These are phyloP conservation scores for Clupea harengus DNA, from an alignment of 2,113 vertebrate genomes.

Conservation along the genomic window DNA sequence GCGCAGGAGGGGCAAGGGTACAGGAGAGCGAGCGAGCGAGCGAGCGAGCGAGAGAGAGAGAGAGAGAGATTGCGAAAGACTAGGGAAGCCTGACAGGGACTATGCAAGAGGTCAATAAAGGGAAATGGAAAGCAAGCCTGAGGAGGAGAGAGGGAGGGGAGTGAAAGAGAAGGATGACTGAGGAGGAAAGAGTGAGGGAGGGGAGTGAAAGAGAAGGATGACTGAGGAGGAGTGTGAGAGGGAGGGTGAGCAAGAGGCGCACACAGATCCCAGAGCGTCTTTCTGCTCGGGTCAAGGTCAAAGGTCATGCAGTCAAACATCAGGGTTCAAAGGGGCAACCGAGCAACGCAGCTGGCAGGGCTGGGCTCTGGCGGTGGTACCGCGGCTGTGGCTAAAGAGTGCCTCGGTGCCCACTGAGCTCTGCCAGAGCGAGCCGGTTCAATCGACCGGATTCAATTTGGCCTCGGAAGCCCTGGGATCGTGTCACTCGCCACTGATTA, in stretches of 20 bases:
- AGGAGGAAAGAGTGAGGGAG: background rate
- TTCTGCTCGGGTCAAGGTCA: background rate
- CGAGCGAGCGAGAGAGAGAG: background rate
- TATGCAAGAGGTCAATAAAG: too few relatives aligned
- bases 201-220: too few relatives aligned
- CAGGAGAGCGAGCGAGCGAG: background rate
- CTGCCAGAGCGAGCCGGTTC: background rate
- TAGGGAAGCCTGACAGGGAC: too few relatives aligned
- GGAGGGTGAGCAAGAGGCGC: background rate
- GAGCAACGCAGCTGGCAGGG: background rate
- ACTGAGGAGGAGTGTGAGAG: background rate
- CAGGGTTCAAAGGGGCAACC: background rate
- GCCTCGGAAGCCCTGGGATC: background rate
- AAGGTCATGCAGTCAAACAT: background rate
- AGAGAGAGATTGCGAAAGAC: background rate
- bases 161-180: too few relatives aligned
- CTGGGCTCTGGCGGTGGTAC: background rate
- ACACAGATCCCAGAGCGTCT: background rate
- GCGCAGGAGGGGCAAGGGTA: background rate
- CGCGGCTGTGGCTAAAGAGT: background rate
- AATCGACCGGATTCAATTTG: conserved; percentile 4
- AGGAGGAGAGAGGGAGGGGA: too few relatives aligned
- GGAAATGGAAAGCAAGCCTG: too few relatives aligned
- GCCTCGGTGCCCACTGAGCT: background rate
- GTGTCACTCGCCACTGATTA: background rate